A percentile compares a stretch with the other conserved stretches of the same genome.
Evolutionary conservation across 2,113 vertebrate species (phyloP).

Genomic region (Gyps fulvus): DNA sequence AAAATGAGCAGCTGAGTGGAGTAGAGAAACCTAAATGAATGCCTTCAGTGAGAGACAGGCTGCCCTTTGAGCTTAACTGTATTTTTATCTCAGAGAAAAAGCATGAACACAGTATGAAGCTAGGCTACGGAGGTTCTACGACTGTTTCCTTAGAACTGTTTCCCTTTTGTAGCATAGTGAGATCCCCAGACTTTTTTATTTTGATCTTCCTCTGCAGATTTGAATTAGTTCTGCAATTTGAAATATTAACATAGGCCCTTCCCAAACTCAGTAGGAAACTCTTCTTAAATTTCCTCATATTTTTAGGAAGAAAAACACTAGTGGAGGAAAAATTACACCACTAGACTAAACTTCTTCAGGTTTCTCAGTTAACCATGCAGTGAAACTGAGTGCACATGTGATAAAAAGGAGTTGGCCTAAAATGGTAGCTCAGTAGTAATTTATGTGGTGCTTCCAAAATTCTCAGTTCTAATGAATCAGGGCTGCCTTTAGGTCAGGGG

Average conservation of each 20-base stretch:
- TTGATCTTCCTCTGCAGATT: neutral
- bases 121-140: accelerated
- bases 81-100: neutral
- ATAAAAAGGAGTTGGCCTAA: neutral
- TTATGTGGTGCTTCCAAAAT: neutral
- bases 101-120: neutral
- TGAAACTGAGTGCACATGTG: neutral
- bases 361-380: neutral
- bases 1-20: neutral
- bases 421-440: neutral
- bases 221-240: neutral
- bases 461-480: neutral
- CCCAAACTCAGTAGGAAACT: neutral
- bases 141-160: neutral
- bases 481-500: neutral
- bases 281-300: neutral
- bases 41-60: neutral
- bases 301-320: neutral
- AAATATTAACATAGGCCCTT: neutral
- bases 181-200: neutral
- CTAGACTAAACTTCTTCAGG: neutral
- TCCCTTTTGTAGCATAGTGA: neutral
- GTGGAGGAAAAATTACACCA: neutral
- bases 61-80: neutral
- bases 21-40: neutral